Percentiles rank a stretch among this genome's conserved stretches.
Evolutionary conservation across 1,140 invertebrate genomes (phyloP).

Genomic region (Harlomillsia oculata): DNA sequence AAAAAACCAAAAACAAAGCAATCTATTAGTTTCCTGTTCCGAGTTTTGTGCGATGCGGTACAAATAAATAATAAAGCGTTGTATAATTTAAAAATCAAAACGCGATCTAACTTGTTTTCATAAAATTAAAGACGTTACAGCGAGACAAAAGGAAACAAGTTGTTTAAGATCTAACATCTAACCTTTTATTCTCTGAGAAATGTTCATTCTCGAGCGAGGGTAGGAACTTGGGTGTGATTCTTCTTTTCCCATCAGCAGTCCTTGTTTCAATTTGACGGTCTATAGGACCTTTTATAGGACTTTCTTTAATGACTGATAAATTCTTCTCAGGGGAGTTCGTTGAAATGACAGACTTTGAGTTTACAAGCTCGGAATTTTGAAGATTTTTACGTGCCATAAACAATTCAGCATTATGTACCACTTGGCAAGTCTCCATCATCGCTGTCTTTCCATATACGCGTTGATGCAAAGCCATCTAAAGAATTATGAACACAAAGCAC

Average conservation of each 20-base stretch:
- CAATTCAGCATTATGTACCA: conserved; percentile 27
- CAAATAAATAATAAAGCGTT: too few relatives aligned
- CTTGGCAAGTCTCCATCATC: conserved; percentile 43
- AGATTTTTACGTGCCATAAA: conserved; percentile 24
- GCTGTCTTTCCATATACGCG: conserved; percentile 74
- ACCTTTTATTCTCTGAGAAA: conserved; percentile 11
- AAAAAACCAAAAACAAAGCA: too few relatives aligned
- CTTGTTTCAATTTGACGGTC: conserved; percentile 87
- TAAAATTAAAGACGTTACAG: too few relatives aligned
- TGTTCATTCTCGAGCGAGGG: conserved; percentile 45
- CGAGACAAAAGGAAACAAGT: too few relatives aligned
- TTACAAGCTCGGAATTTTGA: neutral
- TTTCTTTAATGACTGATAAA: neutral
- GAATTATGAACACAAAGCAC: conserved; percentile 16
- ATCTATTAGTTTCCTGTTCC: too few relatives aligned
- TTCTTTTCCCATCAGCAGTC: conserved; percentile 79
- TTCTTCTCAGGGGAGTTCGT: too few relatives aligned
- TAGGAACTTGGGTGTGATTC: conserved; percentile 94
- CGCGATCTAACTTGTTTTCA: too few relatives aligned
- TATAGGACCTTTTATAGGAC: neutral
- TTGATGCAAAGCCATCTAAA: conserved; percentile 66
- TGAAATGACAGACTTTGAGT: too few relatives aligned
- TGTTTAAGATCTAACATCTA: conserved; percentile 4
- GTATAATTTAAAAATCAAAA: too few relatives aligned
- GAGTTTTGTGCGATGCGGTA: too few relatives aligned